phyloP scores from a whole-genome alignment of 2,797 vertebrate genomes.

The Parambassis ranga region DNA sequence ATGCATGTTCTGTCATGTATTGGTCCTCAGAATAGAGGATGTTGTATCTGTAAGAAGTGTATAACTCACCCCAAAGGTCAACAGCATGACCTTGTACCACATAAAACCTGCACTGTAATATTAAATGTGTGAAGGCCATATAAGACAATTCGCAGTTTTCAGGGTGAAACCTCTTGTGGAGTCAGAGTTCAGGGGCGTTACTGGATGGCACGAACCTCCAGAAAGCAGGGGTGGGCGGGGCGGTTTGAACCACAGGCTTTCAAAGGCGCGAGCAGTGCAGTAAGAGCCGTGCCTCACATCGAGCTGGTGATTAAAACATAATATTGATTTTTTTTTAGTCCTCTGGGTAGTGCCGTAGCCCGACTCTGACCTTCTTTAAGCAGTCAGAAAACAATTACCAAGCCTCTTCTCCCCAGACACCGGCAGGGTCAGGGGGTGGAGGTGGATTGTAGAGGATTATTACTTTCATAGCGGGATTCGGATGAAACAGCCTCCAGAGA shows the following conservation, averaged over 20 bases:
- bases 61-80: conserved; percentile 1
- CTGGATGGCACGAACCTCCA: background rate
- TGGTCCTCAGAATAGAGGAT: too few species aligned
- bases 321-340: conserved; percentile 57
- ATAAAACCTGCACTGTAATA: background rate
- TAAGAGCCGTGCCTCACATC: background rate
- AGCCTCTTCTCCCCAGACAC: conserved; percentile 48
- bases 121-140: background rate
- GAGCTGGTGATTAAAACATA: conserved; percentile 54
- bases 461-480: conserved; percentile 56
- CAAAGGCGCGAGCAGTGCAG: background rate
- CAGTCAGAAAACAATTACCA: conserved; percentile 67
- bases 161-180: background rate
- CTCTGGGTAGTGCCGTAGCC: conserved; percentile 10
- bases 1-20: too few species aligned
- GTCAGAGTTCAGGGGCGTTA: conserved; percentile 27
- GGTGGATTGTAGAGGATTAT: conserved; percentile 61
- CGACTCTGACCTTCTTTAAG: conserved; percentile 46
- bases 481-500: conserved; percentile 43
- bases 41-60: background rate
- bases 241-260: conserved; percentile 15
- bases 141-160: conserved; percentile 23
- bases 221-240: too few species aligned
- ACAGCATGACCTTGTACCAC: conserved; percentile 15
- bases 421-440: conserved; percentile 52